A percentile compares a stretch with the other conserved stretches of the same genome.
phyloP scores from a whole-genome alignment of 1,140 invertebrate genomes.

The Parasteatoda tepidariorum region DNA sequence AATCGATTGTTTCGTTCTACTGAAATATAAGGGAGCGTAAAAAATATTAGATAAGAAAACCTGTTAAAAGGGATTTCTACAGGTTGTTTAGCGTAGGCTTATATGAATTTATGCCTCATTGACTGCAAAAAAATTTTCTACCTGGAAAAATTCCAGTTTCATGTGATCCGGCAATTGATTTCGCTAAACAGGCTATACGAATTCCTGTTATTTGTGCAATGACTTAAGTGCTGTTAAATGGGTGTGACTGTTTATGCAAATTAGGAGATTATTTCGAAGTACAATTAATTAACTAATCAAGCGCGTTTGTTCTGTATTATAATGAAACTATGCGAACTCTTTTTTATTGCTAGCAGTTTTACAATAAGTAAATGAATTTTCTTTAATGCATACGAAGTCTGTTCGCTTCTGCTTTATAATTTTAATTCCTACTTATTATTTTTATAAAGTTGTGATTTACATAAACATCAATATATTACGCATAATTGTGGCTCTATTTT shows the following conservation, averaged over 20 bases:
- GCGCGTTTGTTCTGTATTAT: no score
- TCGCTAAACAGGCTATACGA: background rate
- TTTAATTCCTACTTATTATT: no score
- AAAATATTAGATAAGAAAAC: constrained; percentile 11
- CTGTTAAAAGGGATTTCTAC: background rate
- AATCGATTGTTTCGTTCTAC: constrained; percentile 37
- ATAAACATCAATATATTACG: no score
- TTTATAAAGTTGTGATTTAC: no score
- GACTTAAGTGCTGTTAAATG: background rate
- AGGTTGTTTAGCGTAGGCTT: background rate
- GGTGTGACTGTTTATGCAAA: background rate
- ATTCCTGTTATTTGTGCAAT: no score
- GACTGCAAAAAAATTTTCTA: background rate
- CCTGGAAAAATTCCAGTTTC: background rate
- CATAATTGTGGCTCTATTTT: no score
- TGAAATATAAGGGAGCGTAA: background rate
- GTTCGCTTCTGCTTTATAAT: no score
- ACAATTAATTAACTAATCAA: no score
- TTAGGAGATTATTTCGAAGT: background rate
- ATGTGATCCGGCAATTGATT: background rate
- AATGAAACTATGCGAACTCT: no score
- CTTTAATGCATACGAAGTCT: no score
- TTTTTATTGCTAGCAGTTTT: no score
- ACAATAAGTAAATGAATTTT: no score
- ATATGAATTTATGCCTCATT: background rate